Evolutionary conservation across 2,113 vertebrate genomes (phyloP).

Genomic region (Hypocryptadius cinnamomeus): DNA sequence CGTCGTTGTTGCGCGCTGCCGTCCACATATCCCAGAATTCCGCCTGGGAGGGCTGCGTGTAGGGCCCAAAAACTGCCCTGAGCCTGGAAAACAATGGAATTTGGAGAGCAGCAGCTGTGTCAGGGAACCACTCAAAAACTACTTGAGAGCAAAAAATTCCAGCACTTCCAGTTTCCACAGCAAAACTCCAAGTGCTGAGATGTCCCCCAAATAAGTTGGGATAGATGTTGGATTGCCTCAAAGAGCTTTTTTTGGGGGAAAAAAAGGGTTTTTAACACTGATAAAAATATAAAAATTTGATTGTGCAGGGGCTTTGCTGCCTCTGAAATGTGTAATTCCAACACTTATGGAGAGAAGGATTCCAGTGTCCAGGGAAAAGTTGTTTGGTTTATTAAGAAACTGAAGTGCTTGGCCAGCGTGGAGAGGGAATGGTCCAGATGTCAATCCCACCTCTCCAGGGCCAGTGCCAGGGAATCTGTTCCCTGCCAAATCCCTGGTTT

Average conservation of each 20-base stretch:
- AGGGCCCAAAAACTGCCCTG: constrained; percentile 85
- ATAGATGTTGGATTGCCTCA: neutral
- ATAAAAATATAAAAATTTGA: neutral
- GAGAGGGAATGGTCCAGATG: neutral
- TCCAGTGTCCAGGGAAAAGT: neutral
- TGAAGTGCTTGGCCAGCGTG: neutral
- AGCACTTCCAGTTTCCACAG: neutral
- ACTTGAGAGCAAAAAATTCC: accelerated
- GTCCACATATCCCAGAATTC: constrained; percentile 98
- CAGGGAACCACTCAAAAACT: accelerated
- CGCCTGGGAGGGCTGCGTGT: constrained; percentile 85
- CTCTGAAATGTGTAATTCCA: accelerated
- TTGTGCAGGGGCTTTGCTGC: neutral
- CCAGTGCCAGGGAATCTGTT: neutral
- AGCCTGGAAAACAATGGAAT: constrained; percentile 68
- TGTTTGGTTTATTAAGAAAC: neutral
- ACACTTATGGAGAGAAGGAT: neutral
- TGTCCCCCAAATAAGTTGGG: neutral
- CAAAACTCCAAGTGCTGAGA: accelerated
- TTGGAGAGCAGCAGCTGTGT: neutral
- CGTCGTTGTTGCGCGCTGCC: constrained; percentile 82
- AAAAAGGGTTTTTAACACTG: neutral
- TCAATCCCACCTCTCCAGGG: neutral
- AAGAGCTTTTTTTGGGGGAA: neutral
- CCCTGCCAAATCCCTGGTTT: neutral